Evolutionary conservation across 2,113 vertebrate genomes (phyloP), one percentile per base, ranked within the genome.

Genomic region (Percopsis transmontana): DNA sequence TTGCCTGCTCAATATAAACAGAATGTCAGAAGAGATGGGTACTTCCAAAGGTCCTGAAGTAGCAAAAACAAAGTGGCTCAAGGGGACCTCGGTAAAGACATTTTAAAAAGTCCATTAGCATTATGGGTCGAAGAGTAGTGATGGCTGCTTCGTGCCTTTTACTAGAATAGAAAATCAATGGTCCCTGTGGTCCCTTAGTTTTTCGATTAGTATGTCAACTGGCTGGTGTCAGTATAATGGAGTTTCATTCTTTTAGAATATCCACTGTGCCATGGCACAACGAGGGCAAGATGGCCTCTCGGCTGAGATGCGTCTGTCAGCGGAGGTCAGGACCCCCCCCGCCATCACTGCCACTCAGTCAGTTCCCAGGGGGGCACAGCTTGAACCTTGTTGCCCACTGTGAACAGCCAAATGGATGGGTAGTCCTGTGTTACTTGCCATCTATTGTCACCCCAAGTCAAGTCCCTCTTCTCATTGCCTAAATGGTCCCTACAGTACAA

Each of bases 161-260:
- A 65, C 77, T 54, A 60, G 75, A 85, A 81, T 74, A 86, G 65
- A 88, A 89, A 87, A 87, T 88, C 86, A 78, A 86, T 84, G 72
- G 83, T 85, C 86, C 83, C 87, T 44, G 62, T 57, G 79, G 87
- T 65, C 79, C 80, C 74, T 76, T 64, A 74, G 68, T 72, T 86
- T 85, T 85, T 72, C 84, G 77, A 89, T 91, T 89, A 87, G 82
- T 72, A 74, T 80, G 85, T 88, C 79, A 89, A 76, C 82, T 76
- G 76, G 68, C 80, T 81, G 66, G 69, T 84, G 78, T 88, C 79
- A 72, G 83, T 70, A 72, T 76, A 79, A 86, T 81, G 80, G 60
- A 66, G 77, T 77, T 67, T 65, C 58, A 27, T 70, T 65, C 72
- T 68, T 68, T 48, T 23, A 70, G 62, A 42, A 58, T 76, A 67